Percentiles rank a stretch among this genome's conserved stretches.
Conservation (phyloP, 2,797 vertebrate species). For the Darevskia nairensis region DNA sequence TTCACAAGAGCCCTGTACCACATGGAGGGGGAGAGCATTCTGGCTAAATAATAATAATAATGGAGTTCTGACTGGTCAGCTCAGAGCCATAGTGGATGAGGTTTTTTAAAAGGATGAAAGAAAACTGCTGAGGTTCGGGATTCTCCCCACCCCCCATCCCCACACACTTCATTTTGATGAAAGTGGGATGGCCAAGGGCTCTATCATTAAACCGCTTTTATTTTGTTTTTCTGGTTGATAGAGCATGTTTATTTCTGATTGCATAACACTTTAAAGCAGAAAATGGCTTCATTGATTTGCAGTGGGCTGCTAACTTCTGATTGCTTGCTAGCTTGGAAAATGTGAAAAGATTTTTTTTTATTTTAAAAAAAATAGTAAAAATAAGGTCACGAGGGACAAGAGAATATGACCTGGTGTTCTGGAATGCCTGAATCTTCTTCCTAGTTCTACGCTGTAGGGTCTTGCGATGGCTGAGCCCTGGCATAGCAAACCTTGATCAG, state of each 20-base stretch:
- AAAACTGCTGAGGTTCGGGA: neutral
- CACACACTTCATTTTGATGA: neutral
- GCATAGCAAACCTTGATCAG: too few relatives aligned
- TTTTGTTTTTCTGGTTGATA: conserved; percentile 21
- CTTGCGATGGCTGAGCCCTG: too few relatives aligned
- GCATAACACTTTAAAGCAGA: neutral
- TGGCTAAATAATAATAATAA: too few relatives aligned
- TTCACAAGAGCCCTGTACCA: neutral
- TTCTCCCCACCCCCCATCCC: neutral
- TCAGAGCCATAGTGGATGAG: neutral
- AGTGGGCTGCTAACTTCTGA: neutral
- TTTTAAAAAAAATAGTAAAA: too few relatives aligned
- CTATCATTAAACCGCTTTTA: conserved; percentile 5
- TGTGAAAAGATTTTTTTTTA: neutral
- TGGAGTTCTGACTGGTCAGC: neutral
- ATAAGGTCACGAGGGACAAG: neutral
- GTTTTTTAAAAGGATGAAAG: neutral
- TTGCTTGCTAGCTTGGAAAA: conserved; percentile 21
- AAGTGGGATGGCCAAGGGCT: neutral
- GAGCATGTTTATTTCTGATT: conserved; percentile 12
- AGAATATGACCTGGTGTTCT: neutral
- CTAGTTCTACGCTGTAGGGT: neutral
- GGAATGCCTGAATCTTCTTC: neutral
- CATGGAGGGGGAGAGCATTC: neutral
- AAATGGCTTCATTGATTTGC: conserved; percentile 25